Conservation (phyloP, 2,888 invertebrate genomes). For the Cerastis rubricosa region DNA sequence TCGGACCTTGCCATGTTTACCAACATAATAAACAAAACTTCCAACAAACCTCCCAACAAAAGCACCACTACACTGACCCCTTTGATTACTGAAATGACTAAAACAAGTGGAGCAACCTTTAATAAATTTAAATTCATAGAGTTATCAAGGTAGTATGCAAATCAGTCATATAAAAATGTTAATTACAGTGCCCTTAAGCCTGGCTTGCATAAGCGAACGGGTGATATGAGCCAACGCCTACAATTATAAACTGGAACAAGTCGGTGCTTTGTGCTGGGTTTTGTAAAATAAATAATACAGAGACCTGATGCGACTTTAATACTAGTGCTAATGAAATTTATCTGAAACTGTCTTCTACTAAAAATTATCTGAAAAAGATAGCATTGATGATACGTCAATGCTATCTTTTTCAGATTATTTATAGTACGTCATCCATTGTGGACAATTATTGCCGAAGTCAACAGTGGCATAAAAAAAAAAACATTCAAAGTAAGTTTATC, state of each 20-base stretch:
- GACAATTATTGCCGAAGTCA: too few species aligned
- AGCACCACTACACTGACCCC: conserved; percentile 58
- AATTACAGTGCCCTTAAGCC: conserved; percentile 75
- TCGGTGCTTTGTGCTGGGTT: conserved; percentile 35
- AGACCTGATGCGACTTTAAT: neutral
- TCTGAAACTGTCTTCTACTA: neutral
- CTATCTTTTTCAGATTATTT: too few species aligned
- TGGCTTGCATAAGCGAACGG: conserved; percentile 59
- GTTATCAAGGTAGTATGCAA: conserved; percentile 81
- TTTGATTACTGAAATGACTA: conserved; percentile 66
- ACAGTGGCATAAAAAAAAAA: too few species aligned
- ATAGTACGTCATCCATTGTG: neutral
- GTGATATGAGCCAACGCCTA: conserved; percentile 61
- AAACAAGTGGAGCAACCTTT: conserved; percentile 73
- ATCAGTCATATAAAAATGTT: conserved; percentile 81
- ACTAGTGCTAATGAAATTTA: neutral
- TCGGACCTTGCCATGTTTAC: neutral
- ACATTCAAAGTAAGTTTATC: neutral
- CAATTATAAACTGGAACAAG: conserved; percentile 61
- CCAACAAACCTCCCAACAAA: conserved; percentile 30
- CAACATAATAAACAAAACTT: conserved; percentile 18
- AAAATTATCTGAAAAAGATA: too few species aligned
- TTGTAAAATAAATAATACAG: conserved; percentile 4
- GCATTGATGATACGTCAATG: neutral
- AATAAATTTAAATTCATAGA: conserved; percentile 81